These are phyloP conservation scores for Connochaetes taurinus DNA, from an alignment of 2,113 vertebrate species.

Conservation along the genomic window DNA sequence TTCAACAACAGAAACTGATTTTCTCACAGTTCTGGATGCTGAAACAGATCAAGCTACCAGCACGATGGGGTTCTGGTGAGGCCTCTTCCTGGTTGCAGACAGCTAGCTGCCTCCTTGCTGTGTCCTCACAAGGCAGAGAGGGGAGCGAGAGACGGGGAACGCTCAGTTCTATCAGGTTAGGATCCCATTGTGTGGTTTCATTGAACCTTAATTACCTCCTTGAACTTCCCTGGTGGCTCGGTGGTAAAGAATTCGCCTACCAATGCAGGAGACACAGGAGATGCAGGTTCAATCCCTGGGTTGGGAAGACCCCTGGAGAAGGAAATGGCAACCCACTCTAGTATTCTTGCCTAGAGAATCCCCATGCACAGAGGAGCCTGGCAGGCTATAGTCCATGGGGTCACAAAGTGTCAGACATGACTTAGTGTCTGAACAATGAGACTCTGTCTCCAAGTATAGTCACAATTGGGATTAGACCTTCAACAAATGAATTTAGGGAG, in stretches of 20 bases:
- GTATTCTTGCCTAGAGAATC: not conserved
- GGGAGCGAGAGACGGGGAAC: rapidly evolving
- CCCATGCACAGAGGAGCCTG: not conserved
- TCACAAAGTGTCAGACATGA: not conserved
- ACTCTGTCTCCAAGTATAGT: not conserved
- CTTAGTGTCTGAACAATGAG: not conserved
- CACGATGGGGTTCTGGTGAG: not conserved
- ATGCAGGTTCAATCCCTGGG: not conserved
- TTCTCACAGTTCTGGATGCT: not conserved
- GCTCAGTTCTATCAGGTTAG: not conserved
- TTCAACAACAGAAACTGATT: not conserved
- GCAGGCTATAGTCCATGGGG: not conserved
- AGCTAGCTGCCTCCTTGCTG: not conserved
- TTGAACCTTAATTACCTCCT: not conserved
- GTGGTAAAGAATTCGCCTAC: not conserved
- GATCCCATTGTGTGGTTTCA: not conserved
- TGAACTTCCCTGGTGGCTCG: not conserved
- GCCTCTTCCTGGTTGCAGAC: not conserved
- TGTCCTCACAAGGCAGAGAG: not conserved
- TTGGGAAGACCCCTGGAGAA: not conserved
- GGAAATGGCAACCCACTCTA: not conserved
- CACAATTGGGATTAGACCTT: not conserved
- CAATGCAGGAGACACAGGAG: not conserved
- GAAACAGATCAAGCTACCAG: not conserved
- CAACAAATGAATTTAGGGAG: not conserved